phyloP scores from a whole-genome alignment of 2,113 vertebrate species.

The Rhineura floridana region DNA sequence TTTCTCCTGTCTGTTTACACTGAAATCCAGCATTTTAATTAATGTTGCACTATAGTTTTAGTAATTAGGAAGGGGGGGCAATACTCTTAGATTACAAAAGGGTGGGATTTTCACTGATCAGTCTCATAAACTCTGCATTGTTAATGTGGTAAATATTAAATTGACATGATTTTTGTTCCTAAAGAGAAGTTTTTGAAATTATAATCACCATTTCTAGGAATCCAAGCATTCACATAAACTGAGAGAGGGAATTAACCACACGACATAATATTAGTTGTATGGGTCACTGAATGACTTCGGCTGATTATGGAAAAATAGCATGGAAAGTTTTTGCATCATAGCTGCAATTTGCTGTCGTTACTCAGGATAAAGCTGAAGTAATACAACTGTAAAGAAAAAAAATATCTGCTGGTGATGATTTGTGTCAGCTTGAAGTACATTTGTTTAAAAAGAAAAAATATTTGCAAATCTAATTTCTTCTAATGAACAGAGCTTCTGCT shows the following conservation, averaged over 20 bases:
- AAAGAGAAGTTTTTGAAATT: neutral
- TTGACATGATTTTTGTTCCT: neutral
- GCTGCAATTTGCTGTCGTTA: conserved; percentile 39
- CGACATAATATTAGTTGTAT: neutral
- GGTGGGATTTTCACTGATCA: neutral
- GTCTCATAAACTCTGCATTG: neutral
- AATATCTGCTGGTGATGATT: conserved; percentile 20
- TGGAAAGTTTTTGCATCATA: conserved; percentile 22
- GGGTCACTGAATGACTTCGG: neutral
- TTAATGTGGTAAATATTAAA: neutral
- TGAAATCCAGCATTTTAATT: neutral
- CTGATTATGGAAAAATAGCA: conserved; percentile 4
- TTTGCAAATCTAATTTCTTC: conserved; percentile 46
- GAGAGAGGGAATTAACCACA: neutral
- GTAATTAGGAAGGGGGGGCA: neutral
- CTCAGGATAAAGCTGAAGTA: neutral
- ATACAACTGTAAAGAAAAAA: neutral
- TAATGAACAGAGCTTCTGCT: conserved; percentile 25
- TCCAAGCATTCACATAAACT: neutral
- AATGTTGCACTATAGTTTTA: neutral
- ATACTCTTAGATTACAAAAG: neutral
- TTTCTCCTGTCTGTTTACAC: neutral
- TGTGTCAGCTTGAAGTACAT: conserved; percentile 14
- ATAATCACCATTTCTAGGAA: neutral
- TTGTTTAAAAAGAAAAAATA: conserved; percentile 44